Base-by-base conservation (phyloP, 1,140 invertebrate species). In the Probaryconus sp. region DNA sequence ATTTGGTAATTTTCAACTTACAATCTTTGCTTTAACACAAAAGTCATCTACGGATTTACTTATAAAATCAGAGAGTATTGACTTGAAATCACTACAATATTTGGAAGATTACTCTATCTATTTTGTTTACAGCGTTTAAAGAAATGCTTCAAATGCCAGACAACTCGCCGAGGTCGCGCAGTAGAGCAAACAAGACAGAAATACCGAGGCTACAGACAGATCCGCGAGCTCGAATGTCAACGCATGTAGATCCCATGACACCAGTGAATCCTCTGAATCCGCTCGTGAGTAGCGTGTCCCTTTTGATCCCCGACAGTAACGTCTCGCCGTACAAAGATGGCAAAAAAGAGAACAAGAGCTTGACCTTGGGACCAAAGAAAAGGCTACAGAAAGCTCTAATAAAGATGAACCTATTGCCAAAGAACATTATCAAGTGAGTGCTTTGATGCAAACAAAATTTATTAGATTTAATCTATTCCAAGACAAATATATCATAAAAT, bases 381-480 rank as follows among this genome's bases (percentile, higher is more conserved):
- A 90, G 94, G 78, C 87, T 98, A 35, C 94, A 95, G 74, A 97
- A 95, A 88, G 95, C 95, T 47, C 89, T 97, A 65, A 94, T 94
- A 89, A 97, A 96, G 87, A 95, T 97, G 90, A 96, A 96, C 83
- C 92, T 97, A 79, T 90, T 96, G 72, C 94, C 95, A 79, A 96
- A 96, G 89, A 95, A 94, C 84, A 92, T 91, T 56, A 94, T 94
- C 71, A 91, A 90, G 90, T 92, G 80, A 87, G 88, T 17, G 18
- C 11, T 17, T 26, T 45, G 14, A 37, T 14, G 5, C 13, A 37
- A 37, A 37, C n/a, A n/a, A n/a, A n/a, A n/a, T n/a, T n/a, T n/a
- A n/a, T n/a, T n/a, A n/a, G n/a, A n/a, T n/a, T n/a, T n/a, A n/a
- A n/a, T n/a, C n/a, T n/a, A n/a, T n/a, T n/a, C n/a, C n/a, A n/a